These are phyloP conservation scores for Coleophora flavipennella DNA, from an alignment of 2,888 invertebrate genomes.

Conservation along the genomic window DNA sequence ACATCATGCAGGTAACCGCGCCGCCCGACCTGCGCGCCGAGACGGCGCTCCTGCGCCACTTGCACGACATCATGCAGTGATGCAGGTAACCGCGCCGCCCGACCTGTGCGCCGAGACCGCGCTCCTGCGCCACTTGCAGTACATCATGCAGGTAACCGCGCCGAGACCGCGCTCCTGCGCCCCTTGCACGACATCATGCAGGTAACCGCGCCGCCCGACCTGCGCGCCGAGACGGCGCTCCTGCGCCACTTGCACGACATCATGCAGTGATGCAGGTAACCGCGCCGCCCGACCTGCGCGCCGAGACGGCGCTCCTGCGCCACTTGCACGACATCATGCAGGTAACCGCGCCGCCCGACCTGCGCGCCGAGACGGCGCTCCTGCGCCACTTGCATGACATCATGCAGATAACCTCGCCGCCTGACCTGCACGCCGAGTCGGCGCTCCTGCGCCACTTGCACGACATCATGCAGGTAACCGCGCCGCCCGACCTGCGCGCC, in stretches of 20 bases:
- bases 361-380: conserved; percentile 73
- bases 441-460: conserved; percentile 85
- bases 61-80: conserved; percentile 89
- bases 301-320: conserved; percentile 77
- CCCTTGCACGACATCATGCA: conserved; percentile 90
- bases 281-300: conserved; percentile 56
- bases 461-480: conserved; percentile 80
- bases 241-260: conserved; percentile 88
- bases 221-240: conserved; percentile 73
- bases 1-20: conserved; percentile 80
- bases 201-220: conserved; percentile 62
- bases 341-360: conserved; percentile 62
- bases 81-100: conserved; percentile 62
- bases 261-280: too few species aligned
- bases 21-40: conserved; percentile 59
- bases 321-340: conserved; percentile 90
- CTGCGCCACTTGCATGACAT: conserved; percentile 88
- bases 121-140: conserved; percentile 85
- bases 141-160: conserved; percentile 82
- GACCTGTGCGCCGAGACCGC: conserved; percentile 69
- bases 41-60: conserved; percentile 81
- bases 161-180: conserved; percentile 77
- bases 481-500: conserved; percentile 37
- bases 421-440: conserved; percentile 63
- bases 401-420: conserved; percentile 75